Evolutionary conservation across 2,113 vertebrate genomes (phyloP).

Genomic region (Notothenia coriiceps): DNA sequence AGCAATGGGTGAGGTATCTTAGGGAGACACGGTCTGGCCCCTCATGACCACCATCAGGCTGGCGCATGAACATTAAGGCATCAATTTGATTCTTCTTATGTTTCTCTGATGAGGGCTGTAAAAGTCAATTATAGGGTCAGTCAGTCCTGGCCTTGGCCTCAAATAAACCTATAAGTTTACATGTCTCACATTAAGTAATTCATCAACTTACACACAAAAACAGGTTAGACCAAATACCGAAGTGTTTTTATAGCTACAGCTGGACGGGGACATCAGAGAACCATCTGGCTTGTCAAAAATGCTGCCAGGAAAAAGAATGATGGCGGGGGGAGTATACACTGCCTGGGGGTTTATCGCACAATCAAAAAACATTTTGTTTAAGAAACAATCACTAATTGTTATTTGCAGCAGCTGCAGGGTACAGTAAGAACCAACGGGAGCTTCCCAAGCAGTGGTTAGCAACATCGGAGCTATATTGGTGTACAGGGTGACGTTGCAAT

Average conservation of each 20-base stretch:
- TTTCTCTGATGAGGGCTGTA: slow-evolving; percentile 56
- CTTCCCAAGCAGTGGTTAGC: slow-evolving; percentile 64
- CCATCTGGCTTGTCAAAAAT: slow-evolving; percentile 35
- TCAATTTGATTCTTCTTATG: slow-evolving; percentile 54
- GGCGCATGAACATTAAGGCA: slow-evolving; percentile 5
- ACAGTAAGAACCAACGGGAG: slow-evolving; percentile 32
- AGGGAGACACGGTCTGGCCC: slow-evolving; percentile 47
- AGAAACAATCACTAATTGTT: no score
- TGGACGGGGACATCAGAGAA: slow-evolving; percentile 64
- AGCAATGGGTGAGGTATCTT: slow-evolving; percentile 47
- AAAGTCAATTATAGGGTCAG: no score
- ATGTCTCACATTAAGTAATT: slow-evolving; percentile 8
- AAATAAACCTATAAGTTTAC: slow-evolving; percentile 14
- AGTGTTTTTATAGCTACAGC: no score
- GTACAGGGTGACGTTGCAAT: slow-evolving; percentile 57
- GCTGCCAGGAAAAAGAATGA: slow-evolving; percentile 32
- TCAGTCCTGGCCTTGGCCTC: background rate
- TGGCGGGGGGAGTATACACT: no score
- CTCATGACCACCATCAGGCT: slow-evolving; percentile 30
- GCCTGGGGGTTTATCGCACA: slow-evolving; percentile 38
- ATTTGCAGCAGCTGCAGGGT: background rate
- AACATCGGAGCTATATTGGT: slow-evolving; percentile 79
- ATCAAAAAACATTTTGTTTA: background rate
- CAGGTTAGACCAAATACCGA: background rate
- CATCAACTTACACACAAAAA: slow-evolving; percentile 10